Base-by-base conservation (phyloP, 92 coral and sea anemone species). In the Porites divaricata region DNA sequence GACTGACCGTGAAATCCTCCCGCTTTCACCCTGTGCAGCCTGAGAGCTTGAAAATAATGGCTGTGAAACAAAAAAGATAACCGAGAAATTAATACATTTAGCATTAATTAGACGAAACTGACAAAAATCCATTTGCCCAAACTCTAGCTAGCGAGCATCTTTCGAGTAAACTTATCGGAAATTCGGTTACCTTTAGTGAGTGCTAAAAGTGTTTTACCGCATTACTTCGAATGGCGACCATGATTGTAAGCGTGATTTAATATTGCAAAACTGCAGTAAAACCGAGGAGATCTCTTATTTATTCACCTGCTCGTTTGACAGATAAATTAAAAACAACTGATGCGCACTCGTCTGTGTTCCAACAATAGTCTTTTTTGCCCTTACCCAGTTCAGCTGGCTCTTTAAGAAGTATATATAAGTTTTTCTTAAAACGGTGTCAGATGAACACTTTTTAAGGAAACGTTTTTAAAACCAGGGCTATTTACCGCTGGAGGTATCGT, bases 241-340 rank as follows among this genome's bases (percentile, higher is more conserved):
- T 54, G 50, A n/a, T 12, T 8, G 62, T 49, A 49, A 65, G 23
- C 49, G 53, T 41, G 48, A 16, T 35, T 6, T 63, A 49, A 15
- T 64, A 65, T 50, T 65, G 15, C 62, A 11, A 78, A 78, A 26
- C 50, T 50, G 45, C 56, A 54, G 57, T 59, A n/a, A n/a, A n/a
- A n/a, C n/a, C n/a, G n/a, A n/a, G n/a, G 57, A 56, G 1, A 26
- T n/a, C 19, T 10, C 24, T 69, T 80, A 80, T 80, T 68, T 70
- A 22, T 24, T 68, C 85, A 80, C 85, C 85, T 80, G 85, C 85
- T 9, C 58, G 17, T 69, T 54, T 80, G 76, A 80, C 76, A 57
- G 85, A 71, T 68, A 28, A 35, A 67, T 68, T 80, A 23, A 80
- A 80, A 67, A 24, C 28, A 68, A n/a, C 77, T 61, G 64, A 15